Conservation (phyloP, 2,797 vertebrate genomes). For the Eulemur mongoz region DNA sequence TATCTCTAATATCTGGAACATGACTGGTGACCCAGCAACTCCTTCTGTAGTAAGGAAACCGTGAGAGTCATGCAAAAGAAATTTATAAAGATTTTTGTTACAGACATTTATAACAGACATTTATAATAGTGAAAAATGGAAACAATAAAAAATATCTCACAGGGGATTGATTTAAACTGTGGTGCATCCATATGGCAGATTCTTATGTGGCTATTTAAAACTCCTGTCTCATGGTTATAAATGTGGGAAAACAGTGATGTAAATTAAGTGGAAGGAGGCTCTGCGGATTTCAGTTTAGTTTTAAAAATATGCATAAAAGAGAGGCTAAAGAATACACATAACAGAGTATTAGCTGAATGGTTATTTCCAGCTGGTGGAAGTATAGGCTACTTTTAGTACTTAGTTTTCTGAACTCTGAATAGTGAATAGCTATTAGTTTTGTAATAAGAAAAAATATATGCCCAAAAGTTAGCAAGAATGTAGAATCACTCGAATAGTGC, state of each 20-base stretch:
- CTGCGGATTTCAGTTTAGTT: conserved; percentile 10
- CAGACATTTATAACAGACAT: conserved; percentile 28
- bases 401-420: conserved; percentile 6
- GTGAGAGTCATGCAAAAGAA: background rate
- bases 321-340: background rate
- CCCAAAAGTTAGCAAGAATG: background rate
- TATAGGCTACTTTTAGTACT: background rate
- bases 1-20: background rate
- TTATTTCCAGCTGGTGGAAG: background rate
- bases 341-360: background rate
- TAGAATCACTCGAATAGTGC: background rate
- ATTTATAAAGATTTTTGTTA: conserved; percentile 23
- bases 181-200: conserved; percentile 5
- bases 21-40: background rate
- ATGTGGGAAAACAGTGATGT: conserved; percentile 25
- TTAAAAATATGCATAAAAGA: background rate
- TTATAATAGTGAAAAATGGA: conserved; percentile 40
- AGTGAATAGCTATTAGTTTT: background rate
- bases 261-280: background rate
- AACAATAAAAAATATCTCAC: conserved; percentile 18
- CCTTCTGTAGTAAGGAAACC: conserved; percentile 19
- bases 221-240: conserved; percentile 24
- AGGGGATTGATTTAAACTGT: conserved; percentile 43
- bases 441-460: background rate
- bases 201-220: conserved; percentile 43